phyloP scores from a whole-genome alignment of 1,140 invertebrate species.

The Conus ventricosus region DNA sequence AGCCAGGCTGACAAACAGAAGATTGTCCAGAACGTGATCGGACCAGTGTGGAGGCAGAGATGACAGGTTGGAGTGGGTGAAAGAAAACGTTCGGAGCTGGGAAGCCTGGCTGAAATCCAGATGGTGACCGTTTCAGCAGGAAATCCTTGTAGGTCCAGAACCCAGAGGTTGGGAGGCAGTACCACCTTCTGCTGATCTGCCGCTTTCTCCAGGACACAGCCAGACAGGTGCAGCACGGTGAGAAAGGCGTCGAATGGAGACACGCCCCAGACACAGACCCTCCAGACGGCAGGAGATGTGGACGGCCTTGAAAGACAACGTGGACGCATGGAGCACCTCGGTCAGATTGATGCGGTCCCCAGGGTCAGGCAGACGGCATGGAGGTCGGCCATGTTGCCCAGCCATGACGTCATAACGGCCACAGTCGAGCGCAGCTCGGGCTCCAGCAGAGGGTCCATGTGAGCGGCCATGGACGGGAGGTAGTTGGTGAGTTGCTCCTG shows the following conservation, averaged over 20 bases:
- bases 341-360: not conserved
- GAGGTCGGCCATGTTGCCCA: constrained; percentile 22
- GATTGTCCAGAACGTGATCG: not conserved
- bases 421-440: not conserved
- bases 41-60: constrained; percentile 23
- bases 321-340: not conserved
- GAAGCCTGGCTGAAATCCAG: constrained; percentile 36
- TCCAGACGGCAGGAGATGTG: not conserved
- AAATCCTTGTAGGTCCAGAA: constrained; percentile 15
- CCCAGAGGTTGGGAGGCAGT: constrained; percentile 44
- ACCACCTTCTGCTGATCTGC: not conserved
- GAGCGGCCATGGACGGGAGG: not conserved
- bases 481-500: constrained; percentile 4
- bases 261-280: not conserved
- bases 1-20: not conserved
- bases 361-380: not conserved
- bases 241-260: not conserved
- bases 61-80: not conserved
- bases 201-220: not conserved
- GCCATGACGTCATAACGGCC: not conserved
- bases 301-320: constrained; percentile 7
- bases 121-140: not conserved
- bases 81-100: constrained; percentile 14
- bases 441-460: constrained; percentile 18
- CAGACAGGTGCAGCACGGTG: not conserved